Percentiles rank a stretch among this genome's conserved stretches.
These are phyloP conservation scores for Catagonus wagneri DNA, from an alignment of 2,113 vertebrate genomes.

Conservation along the genomic window DNA sequence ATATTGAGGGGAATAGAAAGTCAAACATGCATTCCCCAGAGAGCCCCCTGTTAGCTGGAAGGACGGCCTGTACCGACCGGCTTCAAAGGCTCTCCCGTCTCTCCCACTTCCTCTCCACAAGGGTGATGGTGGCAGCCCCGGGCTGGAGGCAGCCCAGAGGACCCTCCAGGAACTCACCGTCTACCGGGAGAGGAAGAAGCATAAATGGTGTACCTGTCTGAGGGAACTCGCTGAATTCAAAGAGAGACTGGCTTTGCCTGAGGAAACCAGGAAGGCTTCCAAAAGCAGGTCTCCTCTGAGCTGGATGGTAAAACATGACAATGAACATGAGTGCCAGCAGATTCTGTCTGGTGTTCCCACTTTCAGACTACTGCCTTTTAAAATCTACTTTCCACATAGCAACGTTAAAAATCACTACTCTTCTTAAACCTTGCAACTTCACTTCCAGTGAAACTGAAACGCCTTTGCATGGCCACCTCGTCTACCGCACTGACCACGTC, in stretches of 20 bases:
- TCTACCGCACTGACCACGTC: neutral
- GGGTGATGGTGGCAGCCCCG: too few relatives aligned
- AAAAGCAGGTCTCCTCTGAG: neutral
- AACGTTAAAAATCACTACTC: neutral
- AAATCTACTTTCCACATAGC: neutral
- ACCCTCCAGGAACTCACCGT: neutral
- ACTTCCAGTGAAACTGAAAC: neutral
- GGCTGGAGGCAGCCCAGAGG: neutral
- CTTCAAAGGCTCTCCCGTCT: neutral
- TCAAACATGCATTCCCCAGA: constrained; percentile 28
- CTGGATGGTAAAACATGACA: neutral
- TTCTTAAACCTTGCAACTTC: neutral
- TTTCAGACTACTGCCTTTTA: neutral
- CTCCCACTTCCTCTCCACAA: neutral
- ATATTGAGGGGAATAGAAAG: constrained; percentile 46
- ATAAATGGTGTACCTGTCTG: neutral
- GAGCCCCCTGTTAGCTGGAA: neutral
- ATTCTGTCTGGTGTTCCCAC: neutral
- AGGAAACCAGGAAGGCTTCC: neutral
- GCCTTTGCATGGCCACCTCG: neutral
- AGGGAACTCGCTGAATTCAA: neutral
- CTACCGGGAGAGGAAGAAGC: neutral
- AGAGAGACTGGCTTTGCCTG: neutral
- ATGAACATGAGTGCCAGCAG: neutral
- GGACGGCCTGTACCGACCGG: neutral